These are phyloP conservation scores for Pimpla rufipes DNA, from an alignment of 2,888 invertebrate genomes.

Conservation along the genomic window DNA sequence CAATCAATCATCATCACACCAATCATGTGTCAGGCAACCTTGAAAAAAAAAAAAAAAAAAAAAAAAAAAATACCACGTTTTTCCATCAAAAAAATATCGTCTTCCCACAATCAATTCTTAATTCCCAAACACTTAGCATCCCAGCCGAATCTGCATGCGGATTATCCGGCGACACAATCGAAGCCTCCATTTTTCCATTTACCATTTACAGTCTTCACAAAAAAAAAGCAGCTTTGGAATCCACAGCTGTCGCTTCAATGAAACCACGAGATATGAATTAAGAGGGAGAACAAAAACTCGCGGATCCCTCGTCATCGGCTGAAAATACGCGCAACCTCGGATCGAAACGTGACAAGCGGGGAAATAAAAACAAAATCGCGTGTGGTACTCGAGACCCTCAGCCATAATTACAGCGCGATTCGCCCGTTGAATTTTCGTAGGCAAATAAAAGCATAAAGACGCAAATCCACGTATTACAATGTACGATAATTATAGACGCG, in stretches of 20 bases:
- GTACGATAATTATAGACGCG: background rate
- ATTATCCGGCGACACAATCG: background rate
- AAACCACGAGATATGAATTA: too few species aligned
- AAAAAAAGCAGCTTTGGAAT: background rate
- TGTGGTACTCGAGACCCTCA: slow-evolving; percentile 67
- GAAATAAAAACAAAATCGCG: background rate
- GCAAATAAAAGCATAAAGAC: too few species aligned
- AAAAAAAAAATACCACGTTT: too few species aligned
- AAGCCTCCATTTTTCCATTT: background rate
- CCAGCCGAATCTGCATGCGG: background rate
- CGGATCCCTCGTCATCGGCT: slow-evolving; percentile 48
- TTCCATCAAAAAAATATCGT: too few species aligned
- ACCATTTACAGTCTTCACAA: background rate
- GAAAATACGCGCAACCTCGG: slow-evolving; percentile 64
- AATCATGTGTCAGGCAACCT: too few species aligned
- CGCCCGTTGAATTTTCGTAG: slow-evolving; percentile 65
- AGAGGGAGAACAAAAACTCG: slow-evolving; percentile 11
- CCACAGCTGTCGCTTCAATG: background rate
- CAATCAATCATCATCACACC: too few species aligned
- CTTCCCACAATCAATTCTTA: background rate
- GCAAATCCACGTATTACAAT: slow-evolving; percentile 44
- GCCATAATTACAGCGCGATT: slow-evolving; percentile 69
- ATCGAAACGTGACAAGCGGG: slow-evolving; percentile 31
- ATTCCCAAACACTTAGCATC: background rate
- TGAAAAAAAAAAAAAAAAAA: too few species aligned